Evolutionary conservation across 2,113 vertebrate species (phyloP), one percentile per base, ranked within the genome.

Genomic region (Lynx canadensis): DNA sequence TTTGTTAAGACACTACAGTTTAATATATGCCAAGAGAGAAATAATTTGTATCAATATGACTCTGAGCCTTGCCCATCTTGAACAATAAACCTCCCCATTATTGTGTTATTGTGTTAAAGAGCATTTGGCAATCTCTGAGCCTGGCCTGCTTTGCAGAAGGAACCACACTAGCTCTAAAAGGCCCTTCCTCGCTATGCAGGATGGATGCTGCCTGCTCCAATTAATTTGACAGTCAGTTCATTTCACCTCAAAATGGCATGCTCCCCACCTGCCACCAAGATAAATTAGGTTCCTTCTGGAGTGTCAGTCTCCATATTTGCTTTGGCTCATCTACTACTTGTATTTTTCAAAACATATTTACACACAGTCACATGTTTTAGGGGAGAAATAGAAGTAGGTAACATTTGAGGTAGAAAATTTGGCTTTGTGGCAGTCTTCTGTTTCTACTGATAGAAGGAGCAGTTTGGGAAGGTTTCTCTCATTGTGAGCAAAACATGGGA

Each of bases 201-300:
- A 38, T 86, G 41, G 45, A 71, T 89, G 25, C 73, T 85, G 21
- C 66, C 73, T 81, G 41, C 36, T 97, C 48, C 79, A 94, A 82
- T 96, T 97, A 92, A 91, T 93, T 74, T 82, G 68, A 78, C 33
- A 97, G 57, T 90, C 89, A 80, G 31, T 95, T 93, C 36, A 31
- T 89, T 66, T 93, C 83, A 76, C 50, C 73, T 94, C 23, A 76
- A 89, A 94, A 87, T 90, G 89, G 76, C 33, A 74, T 76, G 83
- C 38, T 97, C 29, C 21, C 50, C n/a, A 55, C 91, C 78, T 97
- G 78, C 78, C 82, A 91, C 60, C 89, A 89, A 66, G 79, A 82
- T 92, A 52, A 80, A 76, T 96, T 85, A 76, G 1, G 6, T 94
- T 93, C 85, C 85, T 83, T 8, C 12, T 73, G 41, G 48, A 69